phyloP scores from a whole-genome alignment of 2,113 vertebrate species.

The Hypanus sabinus region DNA sequence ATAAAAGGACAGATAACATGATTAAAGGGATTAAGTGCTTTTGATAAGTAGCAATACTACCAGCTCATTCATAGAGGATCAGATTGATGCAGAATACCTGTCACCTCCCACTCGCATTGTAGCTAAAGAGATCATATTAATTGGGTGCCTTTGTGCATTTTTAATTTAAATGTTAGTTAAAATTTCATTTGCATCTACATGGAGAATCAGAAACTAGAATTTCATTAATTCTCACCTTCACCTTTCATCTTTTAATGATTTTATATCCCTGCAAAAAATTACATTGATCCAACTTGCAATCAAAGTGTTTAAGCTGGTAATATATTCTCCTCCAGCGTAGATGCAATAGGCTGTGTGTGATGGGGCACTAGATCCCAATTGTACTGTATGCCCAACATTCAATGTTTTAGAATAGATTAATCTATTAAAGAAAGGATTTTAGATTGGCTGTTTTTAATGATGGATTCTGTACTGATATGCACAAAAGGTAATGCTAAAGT shows the following conservation, averaged over 20 bases:
- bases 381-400: not conserved
- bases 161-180: slow-evolving; percentile 35
- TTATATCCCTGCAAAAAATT: not conserved
- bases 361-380: not conserved
- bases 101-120: not conserved
- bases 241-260: not conserved
- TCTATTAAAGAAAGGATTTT: not conserved
- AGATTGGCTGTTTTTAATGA: not conserved
- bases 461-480: too few species aligned
- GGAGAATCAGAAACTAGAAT: slow-evolving; percentile 7
- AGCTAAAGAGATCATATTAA: slow-evolving; percentile 12
- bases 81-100: not conserved
- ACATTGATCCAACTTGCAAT: not conserved
- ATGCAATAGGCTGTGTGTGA: not conserved
- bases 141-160: not conserved
- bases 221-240: not conserved
- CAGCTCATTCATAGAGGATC: not conserved
- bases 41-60: not conserved
- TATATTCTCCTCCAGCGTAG: not conserved
- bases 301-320: not conserved
- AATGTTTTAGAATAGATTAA: not conserved
- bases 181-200: slow-evolving; percentile 21
- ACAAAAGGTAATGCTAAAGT: too few species aligned
- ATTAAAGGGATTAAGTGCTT: slow-evolving; percentile 25
- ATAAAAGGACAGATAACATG: not conserved